Percentiles rank a stretch among this genome's conserved stretches.
phyloP scores from a whole-genome alignment of 2,797 vertebrate genomes.

The Chaetophractus vellerosus region DNA sequence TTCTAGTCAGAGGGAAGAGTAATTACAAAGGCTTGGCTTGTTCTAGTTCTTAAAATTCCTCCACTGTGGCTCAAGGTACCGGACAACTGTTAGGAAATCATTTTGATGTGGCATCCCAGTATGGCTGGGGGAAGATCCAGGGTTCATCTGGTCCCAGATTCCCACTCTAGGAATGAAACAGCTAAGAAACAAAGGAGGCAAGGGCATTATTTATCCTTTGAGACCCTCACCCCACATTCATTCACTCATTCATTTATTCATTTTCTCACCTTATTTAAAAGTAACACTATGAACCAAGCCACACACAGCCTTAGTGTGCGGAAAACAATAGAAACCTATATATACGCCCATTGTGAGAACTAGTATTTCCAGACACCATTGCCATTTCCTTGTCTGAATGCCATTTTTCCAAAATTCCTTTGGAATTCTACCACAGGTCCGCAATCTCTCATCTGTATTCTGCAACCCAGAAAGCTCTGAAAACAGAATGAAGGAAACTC shows the following conservation, averaged over 20 bases:
- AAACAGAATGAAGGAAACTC: slow-evolving; percentile 24
- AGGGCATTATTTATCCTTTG: background rate
- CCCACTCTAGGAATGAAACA: background rate
- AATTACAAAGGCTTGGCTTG: background rate
- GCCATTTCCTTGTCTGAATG: slow-evolving; percentile 37
- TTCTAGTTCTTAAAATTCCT: background rate
- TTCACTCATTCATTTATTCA: background rate
- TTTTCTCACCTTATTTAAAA: background rate
- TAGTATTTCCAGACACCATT: slow-evolving; percentile 38
- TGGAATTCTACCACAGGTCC: background rate
- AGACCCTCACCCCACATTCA: background rate
- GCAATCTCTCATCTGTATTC: background rate
- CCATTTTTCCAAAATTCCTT: slow-evolving; percentile 56
- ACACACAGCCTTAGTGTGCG: background rate
- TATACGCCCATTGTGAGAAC: background rate
- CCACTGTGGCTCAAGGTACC: background rate
- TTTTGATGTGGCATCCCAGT: background rate
- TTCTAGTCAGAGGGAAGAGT: background rate
- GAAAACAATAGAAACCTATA: slow-evolving; percentile 12
- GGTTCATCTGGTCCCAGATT: background rate
- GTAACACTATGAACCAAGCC: background rate
- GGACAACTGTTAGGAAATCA: background rate
- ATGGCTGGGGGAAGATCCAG: background rate
- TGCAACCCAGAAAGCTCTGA: background rate
- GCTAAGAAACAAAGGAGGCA: background rate